Conservation (phyloP, 2,113 vertebrate species). For the Myotis davidii region DNA sequence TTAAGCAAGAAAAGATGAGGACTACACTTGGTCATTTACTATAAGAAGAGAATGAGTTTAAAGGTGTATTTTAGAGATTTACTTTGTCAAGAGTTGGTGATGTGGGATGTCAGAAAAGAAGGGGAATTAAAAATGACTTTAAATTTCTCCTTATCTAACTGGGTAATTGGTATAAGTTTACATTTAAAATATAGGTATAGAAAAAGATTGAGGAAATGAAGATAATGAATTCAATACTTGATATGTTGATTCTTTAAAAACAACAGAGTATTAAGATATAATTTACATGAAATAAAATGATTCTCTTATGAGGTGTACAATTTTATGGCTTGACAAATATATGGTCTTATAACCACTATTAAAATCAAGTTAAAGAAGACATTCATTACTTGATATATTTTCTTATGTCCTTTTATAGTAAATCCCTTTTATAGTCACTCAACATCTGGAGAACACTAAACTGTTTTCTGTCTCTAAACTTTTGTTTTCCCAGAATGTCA, state of each 20-base stretch:
- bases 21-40: neutral
- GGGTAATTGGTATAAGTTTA: neutral
- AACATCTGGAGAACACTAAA: neutral
- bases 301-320: neutral
- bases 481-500: neutral
- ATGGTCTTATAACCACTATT: neutral
- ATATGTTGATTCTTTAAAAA: neutral
- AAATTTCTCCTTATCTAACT: neutral
- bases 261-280: neutral
- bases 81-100: neutral
- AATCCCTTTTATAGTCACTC: neutral
- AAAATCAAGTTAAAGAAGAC: neutral
- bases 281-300: neutral
- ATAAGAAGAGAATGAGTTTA: neutral
- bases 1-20: neutral
- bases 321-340: neutral
- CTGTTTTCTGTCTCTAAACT: neutral
- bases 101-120: neutral
- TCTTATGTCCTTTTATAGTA: neutral
- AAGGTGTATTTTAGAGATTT: slow-evolving; percentile 9
- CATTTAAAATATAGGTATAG: neutral
- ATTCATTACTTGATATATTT: neutral
- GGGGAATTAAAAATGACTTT: neutral
- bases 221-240: neutral
- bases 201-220: neutral